Evolutionary conservation across 92 coral and sea anemone genomes (phyloP), one percentile per base, ranked within the genome.

Genomic region (Umimayanthus chanpuru): DNA sequence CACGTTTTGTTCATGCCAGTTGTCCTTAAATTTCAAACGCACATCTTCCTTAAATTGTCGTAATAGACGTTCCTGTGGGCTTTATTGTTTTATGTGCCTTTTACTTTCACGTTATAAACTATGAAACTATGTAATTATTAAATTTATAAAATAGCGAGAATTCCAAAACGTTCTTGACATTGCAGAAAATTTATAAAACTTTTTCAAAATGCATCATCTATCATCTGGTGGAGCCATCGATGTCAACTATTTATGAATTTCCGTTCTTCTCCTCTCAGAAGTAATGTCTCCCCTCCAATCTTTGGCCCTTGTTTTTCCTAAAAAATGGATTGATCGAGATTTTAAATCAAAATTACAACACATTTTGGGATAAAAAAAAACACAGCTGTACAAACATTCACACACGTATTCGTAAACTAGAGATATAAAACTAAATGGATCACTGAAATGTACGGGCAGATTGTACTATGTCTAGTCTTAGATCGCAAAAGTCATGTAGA

Each of bases 221-320:
- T 18, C 14, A 75, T 20, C 28, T 39, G 20, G 14, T 9, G 1
- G 16, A 20, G 11, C 36, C 21, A 1, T 39, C 26, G 53, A 41
- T 65, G 40, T 70, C 25, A 86, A 56, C 93, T 90, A 70, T 91
- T 96, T 6, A 96, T 76, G 79, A 89, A 96, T 49, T 96, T 96
- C 12, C 90, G 92, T 72, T 97, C 99, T 68, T 89, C 93, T 90
- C 99, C 99, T 80, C 99, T 91, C 68, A 97, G 87, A 43, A 95
- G 89, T 56, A 97, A 71, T 1, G 99, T 95, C 50, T 97, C 98
- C 30, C 99, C 94, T 43, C 92, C 99, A 20, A 97, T 87, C 87
- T 95, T 94, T 21, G 98, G 99, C 28, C 99, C 99, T 88, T 93
- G 92, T 77, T 87, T 95, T 81, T 97, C 99, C 98, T 96, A 75